A percentile compares a stretch with the other conserved stretches of the same genome.
Conservation (phyloP, 2,113 vertebrate species). For the Xiphophorus couchianus region DNA sequence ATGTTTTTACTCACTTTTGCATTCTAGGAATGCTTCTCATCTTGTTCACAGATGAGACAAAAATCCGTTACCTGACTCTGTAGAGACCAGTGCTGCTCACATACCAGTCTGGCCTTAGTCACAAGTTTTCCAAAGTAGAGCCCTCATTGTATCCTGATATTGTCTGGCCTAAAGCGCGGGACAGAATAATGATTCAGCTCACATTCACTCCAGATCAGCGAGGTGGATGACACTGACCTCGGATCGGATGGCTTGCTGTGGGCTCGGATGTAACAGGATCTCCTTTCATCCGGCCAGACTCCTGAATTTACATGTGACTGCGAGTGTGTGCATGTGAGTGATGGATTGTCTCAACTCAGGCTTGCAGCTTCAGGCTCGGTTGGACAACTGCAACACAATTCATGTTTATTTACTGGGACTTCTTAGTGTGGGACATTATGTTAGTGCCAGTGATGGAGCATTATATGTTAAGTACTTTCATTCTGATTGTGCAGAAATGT, state of each 20-base stretch:
- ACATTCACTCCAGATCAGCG: constrained; percentile 45
- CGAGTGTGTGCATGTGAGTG: constrained; percentile 9
- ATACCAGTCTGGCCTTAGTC: constrained; percentile 20
- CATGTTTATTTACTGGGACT: constrained; percentile 45
- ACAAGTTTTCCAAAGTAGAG: constrained; percentile 13
- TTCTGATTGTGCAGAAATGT: too few species aligned
- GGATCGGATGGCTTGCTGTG: constrained; percentile 58
- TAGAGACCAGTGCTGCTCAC: not conserved
- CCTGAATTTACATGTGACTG: constrained; percentile 45
- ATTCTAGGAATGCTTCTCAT: not conserved
- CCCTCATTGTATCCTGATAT: constrained; percentile 30
- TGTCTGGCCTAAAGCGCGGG: constrained; percentile 24
- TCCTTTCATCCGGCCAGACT: constrained; percentile 46
- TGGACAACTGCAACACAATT: constrained; percentile 23
- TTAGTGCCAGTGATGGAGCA: not conserved
- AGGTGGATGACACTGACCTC: constrained; percentile 47
- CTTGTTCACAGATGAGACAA: not conserved
- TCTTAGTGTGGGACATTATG: constrained; percentile 12
- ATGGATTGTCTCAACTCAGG: constrained; percentile 30
- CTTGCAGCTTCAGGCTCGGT: constrained; percentile 42
- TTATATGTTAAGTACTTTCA: not conserved
- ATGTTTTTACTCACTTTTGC: not conserved
- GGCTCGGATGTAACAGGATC: constrained; percentile 47
- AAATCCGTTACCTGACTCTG: constrained; percentile 12
- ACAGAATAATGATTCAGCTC: constrained; percentile 38